A percentile compares a stretch with the other conserved stretches of the same genome.
Evolutionary conservation across 1,140 invertebrate species (phyloP).

Genomic region (Cotesia vestalis): DNA sequence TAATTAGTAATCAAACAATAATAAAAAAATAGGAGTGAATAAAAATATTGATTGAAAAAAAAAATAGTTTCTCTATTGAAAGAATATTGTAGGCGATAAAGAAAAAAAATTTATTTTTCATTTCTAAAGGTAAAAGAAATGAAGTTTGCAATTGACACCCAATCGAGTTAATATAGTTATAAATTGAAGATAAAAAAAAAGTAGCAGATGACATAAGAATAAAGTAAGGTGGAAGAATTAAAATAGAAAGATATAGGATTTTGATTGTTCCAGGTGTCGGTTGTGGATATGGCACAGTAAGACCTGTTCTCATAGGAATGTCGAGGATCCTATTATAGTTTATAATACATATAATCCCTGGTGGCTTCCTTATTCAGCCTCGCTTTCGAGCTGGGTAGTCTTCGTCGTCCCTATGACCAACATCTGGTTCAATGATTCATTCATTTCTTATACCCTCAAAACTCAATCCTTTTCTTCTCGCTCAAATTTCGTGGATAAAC

Average conservation of each 20-base stretch:
- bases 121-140: no score
- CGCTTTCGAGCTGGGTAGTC: constrained; percentile 5
- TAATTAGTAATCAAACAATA: no score
- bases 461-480: constrained; percentile 5
- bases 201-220: background rate
- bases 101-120: no score
- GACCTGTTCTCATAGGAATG: constrained; percentile 50
- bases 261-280: no score
- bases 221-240: background rate
- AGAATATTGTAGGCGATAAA: no score
- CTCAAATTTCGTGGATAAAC: background rate
- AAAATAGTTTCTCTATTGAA: no score
- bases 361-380: constrained; percentile 37
- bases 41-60: no score
- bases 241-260: constrained; percentile 27
- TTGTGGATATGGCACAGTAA: constrained; percentile 41
- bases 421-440: constrained; percentile 1
- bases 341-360: constrained; percentile 41
- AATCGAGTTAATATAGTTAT: no score
- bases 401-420: constrained; percentile 6
- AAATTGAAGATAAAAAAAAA: background rate
- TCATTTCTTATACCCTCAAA: constrained; percentile 3
- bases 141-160: no score
- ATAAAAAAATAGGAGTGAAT: no score
- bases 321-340: constrained; percentile 49